phyloP scores from a whole-genome alignment of 2,797 vertebrate genomes.

The Sciurus vulgaris region DNA sequence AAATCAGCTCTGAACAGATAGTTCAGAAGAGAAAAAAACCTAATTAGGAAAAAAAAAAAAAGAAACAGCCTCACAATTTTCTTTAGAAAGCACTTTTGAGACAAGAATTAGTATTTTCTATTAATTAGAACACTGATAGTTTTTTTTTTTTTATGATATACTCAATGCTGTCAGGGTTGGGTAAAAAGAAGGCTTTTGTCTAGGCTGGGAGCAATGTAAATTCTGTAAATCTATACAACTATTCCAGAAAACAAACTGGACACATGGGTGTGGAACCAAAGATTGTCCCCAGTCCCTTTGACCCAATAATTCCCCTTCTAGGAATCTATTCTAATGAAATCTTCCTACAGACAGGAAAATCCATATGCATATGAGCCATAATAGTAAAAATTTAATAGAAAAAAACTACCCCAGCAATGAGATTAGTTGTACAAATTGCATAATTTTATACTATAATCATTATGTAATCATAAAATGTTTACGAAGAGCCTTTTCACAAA shows the following conservation, averaged over 20 bases:
- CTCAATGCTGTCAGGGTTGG: neutral
- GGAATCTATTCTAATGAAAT: conserved; percentile 78
- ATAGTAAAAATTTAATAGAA: neutral
- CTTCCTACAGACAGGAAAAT: conserved; percentile 51
- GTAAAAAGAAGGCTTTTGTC: conserved; percentile 38
- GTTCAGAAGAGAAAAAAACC: conserved; percentile 63
- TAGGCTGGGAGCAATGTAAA: conserved; percentile 43
- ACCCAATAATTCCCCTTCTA: conserved; percentile 77
- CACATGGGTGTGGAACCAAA: conserved; percentile 67
- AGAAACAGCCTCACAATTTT: neutral
- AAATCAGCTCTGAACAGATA: conserved; percentile 54
- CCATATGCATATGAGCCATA: conserved; percentile 31
- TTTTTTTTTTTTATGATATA: conserved; percentile 44
- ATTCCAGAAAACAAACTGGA: conserved; percentile 70
- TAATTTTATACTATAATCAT: conserved; percentile 62
- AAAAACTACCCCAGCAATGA: conserved; percentile 37
- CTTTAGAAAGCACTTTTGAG: conserved; percentile 44
- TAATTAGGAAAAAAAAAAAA: neutral
- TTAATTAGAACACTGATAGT: conserved; percentile 52
- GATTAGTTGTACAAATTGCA: conserved; percentile 59
- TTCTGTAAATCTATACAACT: conserved; percentile 58
- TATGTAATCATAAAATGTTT: conserved; percentile 52
- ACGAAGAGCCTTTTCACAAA: conserved; percentile 57
- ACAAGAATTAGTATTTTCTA: conserved; percentile 62
- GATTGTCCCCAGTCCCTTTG: conserved; percentile 66